Evolutionary conservation across 2,797 vertebrate genomes (phyloP), one percentile per base, ranked within the genome.

Genomic region (Sarcoramphus papa): DNA sequence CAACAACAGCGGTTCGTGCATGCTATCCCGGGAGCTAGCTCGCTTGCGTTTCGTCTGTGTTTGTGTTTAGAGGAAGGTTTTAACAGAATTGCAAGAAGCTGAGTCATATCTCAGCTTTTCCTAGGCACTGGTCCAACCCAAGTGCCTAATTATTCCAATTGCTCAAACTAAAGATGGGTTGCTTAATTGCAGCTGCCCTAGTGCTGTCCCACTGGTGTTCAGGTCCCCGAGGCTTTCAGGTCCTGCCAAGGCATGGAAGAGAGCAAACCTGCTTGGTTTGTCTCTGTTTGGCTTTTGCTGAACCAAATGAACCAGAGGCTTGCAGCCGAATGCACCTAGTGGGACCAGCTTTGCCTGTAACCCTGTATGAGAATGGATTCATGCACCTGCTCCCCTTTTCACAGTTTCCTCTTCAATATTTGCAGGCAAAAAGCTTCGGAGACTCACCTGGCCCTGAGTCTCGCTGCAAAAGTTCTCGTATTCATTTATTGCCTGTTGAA

Each of bases 221-320:
- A 37, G 20, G 25, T 15, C n/a, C 0, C n/a, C 0, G 0, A 28
- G 45, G 33, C 24, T 56, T 20, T 41, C 1, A 4, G 81, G 12
- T 33, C 21, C 28, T 82, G 35, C 2, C 9, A 7, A 41, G 35
- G 12, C 2, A 1, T 22, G 30, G 24, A 19, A 62, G 24, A 13
- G n/a, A 57, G 31, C 57, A 68, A 16, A 57, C 28, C 73, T 41
- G 7, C 16, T n/a, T 50, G 28, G 4, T 41, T 65, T 75, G 41
- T n/a, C 56, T 73, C 25, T 69, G 0, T 51, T 64, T 60, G 57
- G 27, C 25, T 68, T 85, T 73, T 37, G 17, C 24, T 62, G 22
- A 56, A 35, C 19, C 57, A 40, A 5, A 10, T 10, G 22, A 70
- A n/a, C 9, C 25, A 21, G 37, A 17, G 14, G 14, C 23, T 30